Evolutionary conservation across 1,140 invertebrate genomes (phyloP), one percentile per base, ranked within the genome.

Genomic region (Panonychus citri): DNA sequence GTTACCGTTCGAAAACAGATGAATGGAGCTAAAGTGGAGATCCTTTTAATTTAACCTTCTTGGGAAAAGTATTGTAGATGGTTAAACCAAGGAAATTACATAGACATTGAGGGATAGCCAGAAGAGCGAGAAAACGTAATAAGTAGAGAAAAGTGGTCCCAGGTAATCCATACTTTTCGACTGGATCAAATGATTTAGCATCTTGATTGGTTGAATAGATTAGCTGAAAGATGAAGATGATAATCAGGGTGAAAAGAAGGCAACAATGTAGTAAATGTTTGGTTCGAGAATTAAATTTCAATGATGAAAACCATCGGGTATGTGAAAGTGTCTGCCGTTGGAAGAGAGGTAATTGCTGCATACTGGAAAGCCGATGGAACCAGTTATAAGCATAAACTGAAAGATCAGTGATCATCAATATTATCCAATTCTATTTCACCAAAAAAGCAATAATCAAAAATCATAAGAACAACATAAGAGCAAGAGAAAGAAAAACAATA

Each of bases 1-100:
- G 93, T 97, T 0, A 98, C 93, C 8, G 94, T 80, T 54, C 93
- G 76, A 60, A 97, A 85, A 68, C 89, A 95, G 51, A 97, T 81
- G 67, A 95, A 95, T 4, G 93, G 91, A 21, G 88, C 87, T 57
- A 93, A 69, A 94, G 68, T 13, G 86, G 88, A 2, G 85, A 88
- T 8, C 82, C 82, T 70, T 90, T 89, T 3, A 94, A 72, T 57
- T 80, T 74, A 5, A 94, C 85, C 73, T 88, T 89, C 61, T 88
- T 84, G 37, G 87, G 86, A 69, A 96, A 96, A 55, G 86, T 83
- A 73, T 96, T 95, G 68, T 89, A 96, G 58, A 87, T 76, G 30
- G 84, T 78, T 28, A 97, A 70, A 53, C 89, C 91, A 57, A 83
- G 73, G 67, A 90, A 87, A 70, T 95, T 95, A 68, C 86, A 89